Conservation (phyloP, 2,113 vertebrate genomes). For the Butastur rufipennis region DNA sequence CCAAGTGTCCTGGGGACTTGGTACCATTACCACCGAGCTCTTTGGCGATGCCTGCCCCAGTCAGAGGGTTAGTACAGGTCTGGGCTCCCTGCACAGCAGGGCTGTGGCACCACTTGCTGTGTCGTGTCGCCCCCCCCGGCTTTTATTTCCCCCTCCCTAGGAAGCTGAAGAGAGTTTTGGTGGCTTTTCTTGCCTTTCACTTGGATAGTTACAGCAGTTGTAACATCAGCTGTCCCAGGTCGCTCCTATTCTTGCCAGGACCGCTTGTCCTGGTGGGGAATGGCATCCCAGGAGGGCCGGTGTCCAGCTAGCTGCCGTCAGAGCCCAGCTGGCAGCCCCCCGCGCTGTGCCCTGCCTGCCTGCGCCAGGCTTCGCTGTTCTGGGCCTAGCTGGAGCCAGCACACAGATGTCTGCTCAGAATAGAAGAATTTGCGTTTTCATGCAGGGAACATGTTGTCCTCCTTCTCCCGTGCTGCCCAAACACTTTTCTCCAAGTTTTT, state of each 20-base stretch:
- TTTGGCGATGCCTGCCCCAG: background rate
- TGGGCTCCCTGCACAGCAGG: background rate
- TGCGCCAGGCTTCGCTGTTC: background rate
- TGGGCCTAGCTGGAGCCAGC: background rate
- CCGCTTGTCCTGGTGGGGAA: background rate
- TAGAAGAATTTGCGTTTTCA: background rate
- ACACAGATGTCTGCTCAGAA: background rate
- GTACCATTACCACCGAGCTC: fast-evolving
- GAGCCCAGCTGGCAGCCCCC: background rate
- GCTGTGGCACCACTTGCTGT: background rate
- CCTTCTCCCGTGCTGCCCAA: background rate
- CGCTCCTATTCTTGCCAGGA: background rate
- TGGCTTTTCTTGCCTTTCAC: background rate
- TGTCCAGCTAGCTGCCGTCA: background rate
- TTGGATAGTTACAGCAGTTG: background rate
- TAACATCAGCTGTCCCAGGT: background rate
- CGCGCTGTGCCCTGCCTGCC: fast-evolving
- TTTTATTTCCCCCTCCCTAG: background rate
- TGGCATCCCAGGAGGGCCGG: background rate
- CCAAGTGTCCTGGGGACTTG: too few species aligned
- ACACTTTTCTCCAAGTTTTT: background rate
- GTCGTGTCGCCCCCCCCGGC: too few species aligned
- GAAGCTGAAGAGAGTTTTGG: background rate
- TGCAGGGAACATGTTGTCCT: background rate
- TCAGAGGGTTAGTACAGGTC: fast-evolving